Conservation (phyloP, 2,888 invertebrate species). For the Clitarchus hookeri region DNA sequence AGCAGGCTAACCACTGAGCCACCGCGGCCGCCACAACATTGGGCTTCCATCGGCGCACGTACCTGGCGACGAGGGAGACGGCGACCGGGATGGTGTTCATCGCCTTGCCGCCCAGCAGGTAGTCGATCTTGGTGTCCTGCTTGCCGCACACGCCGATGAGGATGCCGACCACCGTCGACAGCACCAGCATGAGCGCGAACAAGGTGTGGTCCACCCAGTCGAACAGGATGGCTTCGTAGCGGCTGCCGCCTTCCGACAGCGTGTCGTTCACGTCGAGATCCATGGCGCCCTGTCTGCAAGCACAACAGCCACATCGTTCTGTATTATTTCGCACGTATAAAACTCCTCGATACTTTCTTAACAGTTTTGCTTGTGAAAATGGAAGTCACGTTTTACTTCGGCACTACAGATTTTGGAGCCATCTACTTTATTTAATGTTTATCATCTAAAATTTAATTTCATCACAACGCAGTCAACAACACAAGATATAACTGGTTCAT, state of each 20-base stretch:
- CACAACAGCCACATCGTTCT: too few relatives aligned
- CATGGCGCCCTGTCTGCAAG: not conserved
- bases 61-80: conserved; percentile 76
- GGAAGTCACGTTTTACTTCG: too few relatives aligned
- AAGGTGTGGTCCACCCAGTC: conserved; percentile 62
- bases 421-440: too few relatives aligned
- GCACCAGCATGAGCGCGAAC: conserved; percentile 57
- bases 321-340: too few relatives aligned
- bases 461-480: too few relatives aligned
- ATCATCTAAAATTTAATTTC: too few relatives aligned
- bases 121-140: conserved; percentile 68
- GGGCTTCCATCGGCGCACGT: conserved; percentile 43
- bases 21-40: too few relatives aligned
- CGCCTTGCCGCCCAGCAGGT: conserved; percentile 71
- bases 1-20: too few relatives aligned
- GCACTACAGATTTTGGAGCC: too few relatives aligned
- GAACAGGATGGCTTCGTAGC: conserved; percentile 48
- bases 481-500: too few relatives aligned
- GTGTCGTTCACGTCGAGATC: not conserved
- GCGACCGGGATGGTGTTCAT: conserved; percentile 75
- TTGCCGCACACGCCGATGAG: conserved; percentile 64
- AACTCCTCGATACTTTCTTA: too few relatives aligned
- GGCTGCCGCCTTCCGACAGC: not conserved
- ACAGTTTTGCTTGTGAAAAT: too few relatives aligned
- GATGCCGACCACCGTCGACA: conserved; percentile 62